These are phyloP conservation scores for Palythoa caribaeorum DNA, from an alignment of 92 coral and sea anemone genomes.

Conservation along the genomic window DNA sequence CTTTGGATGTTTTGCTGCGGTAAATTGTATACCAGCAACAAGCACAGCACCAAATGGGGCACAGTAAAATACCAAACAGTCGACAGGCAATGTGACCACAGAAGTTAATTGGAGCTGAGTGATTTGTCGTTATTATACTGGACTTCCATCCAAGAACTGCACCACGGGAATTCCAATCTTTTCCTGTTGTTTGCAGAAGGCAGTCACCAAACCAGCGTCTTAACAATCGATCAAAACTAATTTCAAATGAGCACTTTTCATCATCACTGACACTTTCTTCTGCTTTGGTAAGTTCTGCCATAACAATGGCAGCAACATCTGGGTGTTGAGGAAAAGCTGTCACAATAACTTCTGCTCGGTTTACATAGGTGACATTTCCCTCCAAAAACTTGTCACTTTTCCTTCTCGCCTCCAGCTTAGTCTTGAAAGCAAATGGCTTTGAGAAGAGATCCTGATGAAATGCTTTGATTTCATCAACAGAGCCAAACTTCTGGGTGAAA, in stretches of 20 bases:
- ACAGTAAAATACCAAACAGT: constrained; percentile 29
- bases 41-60: constrained; percentile 47
- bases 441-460: constrained; percentile 37
- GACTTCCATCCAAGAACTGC: constrained; percentile 37
- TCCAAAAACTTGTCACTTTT: constrained; percentile 47
- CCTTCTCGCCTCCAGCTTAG: constrained; percentile 31
- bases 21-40: constrained; percentile 36
- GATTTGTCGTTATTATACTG: constrained; percentile 39
- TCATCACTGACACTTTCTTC: constrained; percentile 27
- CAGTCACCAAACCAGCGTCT: constrained; percentile 2
- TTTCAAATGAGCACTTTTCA: constrained; percentile 28
- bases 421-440: constrained; percentile 49
- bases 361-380: constrained; percentile 44
- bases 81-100: constrained; percentile 35
- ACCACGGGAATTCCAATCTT: constrained; percentile 45
- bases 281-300: constrained; percentile 33
- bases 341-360: constrained; percentile 33
- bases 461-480: constrained; percentile 32
- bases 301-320: constrained; percentile 27
- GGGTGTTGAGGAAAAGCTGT: constrained; percentile 41
- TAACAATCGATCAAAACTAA: constrained; percentile 38
- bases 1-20: constrained; percentile 36
- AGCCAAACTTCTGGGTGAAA: constrained; percentile 37
- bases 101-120: constrained; percentile 42
- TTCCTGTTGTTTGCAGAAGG: constrained; percentile 28